phyloP scores from a whole-genome alignment of 2,113 vertebrate genomes.

The Plestiodon gilberti region DNA sequence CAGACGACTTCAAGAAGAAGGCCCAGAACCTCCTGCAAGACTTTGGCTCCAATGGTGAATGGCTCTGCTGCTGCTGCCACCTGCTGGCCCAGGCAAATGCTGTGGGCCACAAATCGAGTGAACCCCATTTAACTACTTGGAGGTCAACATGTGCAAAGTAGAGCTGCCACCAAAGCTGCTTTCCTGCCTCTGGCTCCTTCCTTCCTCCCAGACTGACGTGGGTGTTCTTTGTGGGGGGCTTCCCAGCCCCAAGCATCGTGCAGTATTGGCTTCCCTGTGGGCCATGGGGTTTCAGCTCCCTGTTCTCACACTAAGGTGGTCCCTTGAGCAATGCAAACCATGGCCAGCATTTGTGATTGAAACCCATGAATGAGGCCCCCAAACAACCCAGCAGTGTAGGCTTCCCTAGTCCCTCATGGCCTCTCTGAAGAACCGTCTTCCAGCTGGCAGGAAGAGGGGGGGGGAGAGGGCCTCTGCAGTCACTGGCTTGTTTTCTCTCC shows the following conservation, averaged over 20 bases:
- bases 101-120: too few species aligned
- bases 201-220: background rate
- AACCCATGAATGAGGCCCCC: background rate
- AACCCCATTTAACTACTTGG: background rate
- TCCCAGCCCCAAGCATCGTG: background rate
- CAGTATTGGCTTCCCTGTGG: too few species aligned
- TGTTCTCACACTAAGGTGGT: fast-evolving
- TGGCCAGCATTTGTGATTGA: background rate
- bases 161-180: background rate
- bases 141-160: too few species aligned
- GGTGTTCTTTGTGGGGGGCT: background rate
- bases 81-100: background rate
- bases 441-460: too few species aligned
- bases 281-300: background rate
- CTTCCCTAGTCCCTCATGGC: too few species aligned
- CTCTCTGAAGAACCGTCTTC: background rate
- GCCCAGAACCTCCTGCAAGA: constrained; percentile 75
- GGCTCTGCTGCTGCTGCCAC: background rate
- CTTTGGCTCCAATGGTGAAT: constrained; percentile 78
- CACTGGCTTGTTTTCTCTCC: too few species aligned
- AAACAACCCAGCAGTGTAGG: background rate
- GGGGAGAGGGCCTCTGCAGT: background rate
- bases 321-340: too few species aligned
- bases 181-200: background rate
- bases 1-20: constrained; percentile 86